Percentiles rank a stretch among this genome's conserved stretches.
Evolutionary conservation across 2,113 vertebrate genomes (phyloP).

Genomic region (Scomber colias): DNA sequence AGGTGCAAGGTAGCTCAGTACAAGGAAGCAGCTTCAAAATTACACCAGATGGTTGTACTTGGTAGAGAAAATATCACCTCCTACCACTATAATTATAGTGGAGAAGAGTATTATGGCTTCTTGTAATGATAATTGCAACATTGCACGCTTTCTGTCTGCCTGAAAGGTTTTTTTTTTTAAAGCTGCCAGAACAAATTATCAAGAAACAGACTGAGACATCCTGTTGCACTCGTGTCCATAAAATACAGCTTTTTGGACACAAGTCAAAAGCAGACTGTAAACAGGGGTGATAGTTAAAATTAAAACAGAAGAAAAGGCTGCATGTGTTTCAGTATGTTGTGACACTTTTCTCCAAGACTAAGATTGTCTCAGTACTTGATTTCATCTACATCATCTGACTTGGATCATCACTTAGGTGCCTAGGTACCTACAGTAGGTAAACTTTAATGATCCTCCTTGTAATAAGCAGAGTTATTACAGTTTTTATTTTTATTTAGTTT

Average conservation of each 20-base stretch:
- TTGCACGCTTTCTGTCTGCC: conserved; percentile 21
- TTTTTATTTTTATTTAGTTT: no score
- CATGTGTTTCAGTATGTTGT: neutral
- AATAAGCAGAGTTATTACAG: no score
- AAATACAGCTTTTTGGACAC: neutral
- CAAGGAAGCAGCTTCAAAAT: neutral
- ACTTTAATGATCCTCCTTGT: no score
- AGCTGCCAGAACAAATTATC: conserved; percentile 27
- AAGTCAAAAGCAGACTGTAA: conserved; percentile 59
- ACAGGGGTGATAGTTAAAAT: conserved; percentile 11
- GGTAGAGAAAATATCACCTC: conserved; percentile 9
- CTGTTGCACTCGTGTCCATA: no score
- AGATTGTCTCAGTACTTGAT: neutral
- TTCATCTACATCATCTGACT: neutral
- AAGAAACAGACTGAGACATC: conserved; percentile 1
- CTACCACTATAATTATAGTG: conserved; percentile 7
- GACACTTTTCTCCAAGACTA: neutral
- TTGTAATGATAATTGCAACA: neutral
- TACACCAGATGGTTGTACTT: neutral
- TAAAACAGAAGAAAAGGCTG: conserved; percentile 26
- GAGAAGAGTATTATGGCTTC: conserved; percentile 28
- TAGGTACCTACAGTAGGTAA: no score
- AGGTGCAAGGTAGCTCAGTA: no score
- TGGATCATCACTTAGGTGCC: neutral
- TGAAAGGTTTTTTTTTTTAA: conserved; percentile 27